Percentiles rank a stretch among this genome's conserved stretches.
Conservation (phyloP, 2,888 invertebrate genomes). For the Habroteleia sp. region DNA sequence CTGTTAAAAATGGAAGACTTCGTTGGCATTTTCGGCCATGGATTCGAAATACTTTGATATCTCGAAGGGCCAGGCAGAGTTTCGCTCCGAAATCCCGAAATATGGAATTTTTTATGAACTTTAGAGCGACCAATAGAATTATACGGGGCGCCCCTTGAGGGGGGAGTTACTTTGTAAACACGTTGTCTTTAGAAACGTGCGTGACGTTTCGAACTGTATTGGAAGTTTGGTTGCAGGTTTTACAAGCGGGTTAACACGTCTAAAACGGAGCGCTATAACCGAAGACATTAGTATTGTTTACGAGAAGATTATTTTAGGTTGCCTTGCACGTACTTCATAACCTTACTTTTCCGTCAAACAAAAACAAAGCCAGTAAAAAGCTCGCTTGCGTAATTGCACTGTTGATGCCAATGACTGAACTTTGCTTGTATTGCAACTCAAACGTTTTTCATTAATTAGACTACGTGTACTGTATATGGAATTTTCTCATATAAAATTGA, state of each 20-base stretch:
- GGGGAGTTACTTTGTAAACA: slow-evolving; percentile 26
- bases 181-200: slow-evolving; percentile 18
- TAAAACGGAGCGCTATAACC: slow-evolving; percentile 2
- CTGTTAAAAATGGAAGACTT: slow-evolving; percentile 9
- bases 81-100: background rate
- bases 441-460: slow-evolving; percentile 33
- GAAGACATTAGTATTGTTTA: slow-evolving; percentile 44
- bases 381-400: slow-evolving; percentile 43
- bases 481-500: too few relatives aligned
- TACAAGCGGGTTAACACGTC: slow-evolving; percentile 10
- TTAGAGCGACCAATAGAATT: background rate
- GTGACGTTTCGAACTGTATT: slow-evolving; percentile 2
- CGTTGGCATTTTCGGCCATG: background rate
- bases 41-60: background rate
- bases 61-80: background rate
- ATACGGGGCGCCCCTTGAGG: background rate
- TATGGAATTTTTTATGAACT: background rate
- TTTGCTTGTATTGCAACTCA: slow-evolving; percentile 6
- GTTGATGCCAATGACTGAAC: slow-evolving; percentile 31
- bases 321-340: slow-evolving; percentile 50
- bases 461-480: too few relatives aligned
- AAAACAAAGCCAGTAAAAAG: slow-evolving; percentile 49
- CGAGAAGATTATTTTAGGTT: slow-evolving; percentile 26
- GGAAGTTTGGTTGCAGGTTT: slow-evolving; percentile 16
- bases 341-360: slow-evolving; percentile 48